Base-by-base conservation (phyloP, 2,888 invertebrate species). In the Dryococelus australis region DNA sequence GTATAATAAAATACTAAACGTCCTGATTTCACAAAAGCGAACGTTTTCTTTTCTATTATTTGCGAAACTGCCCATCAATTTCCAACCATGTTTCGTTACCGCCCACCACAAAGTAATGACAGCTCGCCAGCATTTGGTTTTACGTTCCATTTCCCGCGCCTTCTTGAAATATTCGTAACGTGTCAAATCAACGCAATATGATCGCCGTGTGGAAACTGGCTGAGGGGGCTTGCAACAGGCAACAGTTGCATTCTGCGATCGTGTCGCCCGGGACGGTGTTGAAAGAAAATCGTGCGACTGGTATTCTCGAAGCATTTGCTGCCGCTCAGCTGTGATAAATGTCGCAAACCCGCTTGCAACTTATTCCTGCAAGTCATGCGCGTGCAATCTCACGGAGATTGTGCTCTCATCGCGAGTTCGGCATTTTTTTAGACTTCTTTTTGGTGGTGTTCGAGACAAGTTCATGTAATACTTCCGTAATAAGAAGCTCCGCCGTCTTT, bases 351-450 rank as follows among this genome's bases (percentile, higher is more conserved):
- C 65, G 20, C 65, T 24, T 65, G 65, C 65, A 65, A n/a, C 65
- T 20, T 65, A n/a, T 65, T 65, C 24, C 65, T 65, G 65, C 65
- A 65, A 10, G 65, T 65, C 65, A 65, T 65, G 65, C 65, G 65
- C 65, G 24, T 65, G 65, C 65, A 65, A 65, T 65, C n/a, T 65
- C 65, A n/a, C 65, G 65, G 65, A 16, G 65, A 65, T 65, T 65
- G 24, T 24, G 10, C n/a, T 20, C 13, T 65, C 24, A 20, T 65
- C 65, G 65, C 24, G 65, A 65, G n/a, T 65, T 5, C 0, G 65
- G 24, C 16, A 12, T 65, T 65, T 51, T 20, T 12, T 20, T 20
- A 51, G 35, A 35, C 4, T 35, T 35, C 4, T 35, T 35, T 35
- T 35, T 35, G 1, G 51, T 8, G 2, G 13, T 12, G 51, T 51